A percentile compares a stretch with the other conserved stretches of the same genome.
Conservation (phyloP, 2,888 invertebrate genomes). For the Diplolepis rosae region DNA sequence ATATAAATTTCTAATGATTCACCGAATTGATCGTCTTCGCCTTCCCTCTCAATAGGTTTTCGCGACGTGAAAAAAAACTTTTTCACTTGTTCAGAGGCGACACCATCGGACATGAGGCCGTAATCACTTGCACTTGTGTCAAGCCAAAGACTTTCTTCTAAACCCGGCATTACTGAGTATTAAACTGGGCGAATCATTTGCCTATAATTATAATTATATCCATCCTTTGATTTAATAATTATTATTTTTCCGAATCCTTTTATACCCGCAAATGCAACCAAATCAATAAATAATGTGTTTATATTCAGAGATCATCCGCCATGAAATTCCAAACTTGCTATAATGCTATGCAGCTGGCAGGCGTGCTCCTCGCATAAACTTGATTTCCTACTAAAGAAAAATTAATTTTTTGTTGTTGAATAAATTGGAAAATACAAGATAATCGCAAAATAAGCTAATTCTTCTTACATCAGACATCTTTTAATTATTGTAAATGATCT, state of each 20-base stretch:
- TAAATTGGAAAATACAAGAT: no score
- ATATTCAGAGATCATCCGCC: not conserved
- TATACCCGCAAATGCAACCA: not conserved
- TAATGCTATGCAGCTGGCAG: no score
- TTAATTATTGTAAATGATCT: no score
- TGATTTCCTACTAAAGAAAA: not conserved
- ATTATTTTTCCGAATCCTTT: not conserved
- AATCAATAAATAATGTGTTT: not conserved
- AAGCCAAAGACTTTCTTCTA: slow-evolving; percentile 68
- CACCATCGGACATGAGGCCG: slow-evolving; percentile 79
- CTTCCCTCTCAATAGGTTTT: slow-evolving; percentile 74
- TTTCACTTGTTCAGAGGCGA: slow-evolving; percentile 81
- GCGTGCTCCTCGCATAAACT: not conserved
- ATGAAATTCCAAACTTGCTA: not conserved
- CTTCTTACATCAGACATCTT: no score
- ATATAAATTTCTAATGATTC: slow-evolving; percentile 87
- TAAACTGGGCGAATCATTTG: slow-evolving; percentile 50
- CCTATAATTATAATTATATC: slow-evolving; percentile 52
- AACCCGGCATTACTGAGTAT: slow-evolving; percentile 68
- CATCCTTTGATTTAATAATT: slow-evolving; percentile 37
- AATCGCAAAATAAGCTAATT: no score
- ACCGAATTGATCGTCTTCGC: slow-evolving; percentile 73
- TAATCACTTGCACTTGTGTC: slow-evolving; percentile 66
- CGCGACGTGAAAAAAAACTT: slow-evolving; percentile 88
- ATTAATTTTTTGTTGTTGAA: no score